A percentile compares a stretch with the other conserved stretches of the same genome.
Evolutionary conservation across 2,113 vertebrate species (phyloP).

Genomic region (Hystrix cristata): DNA sequence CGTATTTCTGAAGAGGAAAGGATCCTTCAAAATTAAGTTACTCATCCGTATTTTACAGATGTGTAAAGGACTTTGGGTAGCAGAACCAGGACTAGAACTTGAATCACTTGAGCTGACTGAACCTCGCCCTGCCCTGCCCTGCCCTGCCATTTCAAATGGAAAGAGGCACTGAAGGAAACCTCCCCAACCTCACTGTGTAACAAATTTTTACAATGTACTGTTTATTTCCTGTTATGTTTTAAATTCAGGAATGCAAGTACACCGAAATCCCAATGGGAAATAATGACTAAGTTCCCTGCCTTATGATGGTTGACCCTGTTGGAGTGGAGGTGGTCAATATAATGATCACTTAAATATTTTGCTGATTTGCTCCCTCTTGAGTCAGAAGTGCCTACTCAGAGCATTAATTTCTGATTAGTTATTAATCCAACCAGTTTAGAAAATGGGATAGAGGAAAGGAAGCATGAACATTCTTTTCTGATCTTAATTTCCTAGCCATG

Average conservation of each 20-base stretch:
- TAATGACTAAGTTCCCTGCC: background rate
- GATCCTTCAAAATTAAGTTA: background rate
- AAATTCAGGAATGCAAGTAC: conserved; percentile 42
- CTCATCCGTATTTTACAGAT: background rate
- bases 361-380: conserved; percentile 60
- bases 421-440: conserved; percentile 61
- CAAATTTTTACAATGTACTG: conserved; percentile 16
- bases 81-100: background rate
- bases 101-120: background rate
- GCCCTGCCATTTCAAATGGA: background rate
- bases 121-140: background rate
- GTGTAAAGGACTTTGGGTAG: background rate
- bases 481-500: background rate
- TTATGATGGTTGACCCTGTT: conserved; percentile 19
- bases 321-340: conserved; percentile 2
- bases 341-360: conserved; percentile 42
- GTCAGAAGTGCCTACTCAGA: conserved; percentile 36
- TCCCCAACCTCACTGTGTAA: background rate
- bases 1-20: background rate
- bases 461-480: background rate
- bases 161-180: background rate
- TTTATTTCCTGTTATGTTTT: conserved; percentile 51
- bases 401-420: conserved; percentile 65
- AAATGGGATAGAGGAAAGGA: conserved; percentile 28
- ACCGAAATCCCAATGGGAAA: conserved; percentile 11